Percentiles rank a stretch among this genome's conserved stretches.
Evolutionary conservation across 2,797 vertebrate genomes (phyloP).

Genomic region (Gambusia yucatana): DNA sequence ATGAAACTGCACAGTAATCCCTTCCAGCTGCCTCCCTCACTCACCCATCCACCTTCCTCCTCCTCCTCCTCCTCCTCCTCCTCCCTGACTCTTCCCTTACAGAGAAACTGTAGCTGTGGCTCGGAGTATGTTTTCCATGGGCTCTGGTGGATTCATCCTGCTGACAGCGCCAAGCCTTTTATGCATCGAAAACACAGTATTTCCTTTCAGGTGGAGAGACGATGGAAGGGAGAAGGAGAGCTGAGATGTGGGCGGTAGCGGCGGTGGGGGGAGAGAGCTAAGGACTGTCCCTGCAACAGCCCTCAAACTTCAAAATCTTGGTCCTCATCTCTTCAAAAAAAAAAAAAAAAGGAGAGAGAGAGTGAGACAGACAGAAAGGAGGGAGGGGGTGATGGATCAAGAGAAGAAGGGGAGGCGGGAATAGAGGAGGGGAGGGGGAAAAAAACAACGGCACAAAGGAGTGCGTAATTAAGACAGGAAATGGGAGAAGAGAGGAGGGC

Average conservation of each 20-base stretch:
- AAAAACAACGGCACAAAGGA: slow-evolving; percentile 71
- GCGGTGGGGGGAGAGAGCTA: slow-evolving; percentile 2
- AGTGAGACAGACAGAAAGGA: slow-evolving; percentile 61
- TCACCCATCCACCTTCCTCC: slow-evolving; percentile 62
- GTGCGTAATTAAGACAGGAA: slow-evolving; percentile 80
- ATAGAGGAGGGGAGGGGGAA: slow-evolving; percentile 29
- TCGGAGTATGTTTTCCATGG: slow-evolving; percentile 67
- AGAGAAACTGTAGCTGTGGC: slow-evolving; percentile 74
- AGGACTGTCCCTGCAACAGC: slow-evolving; percentile 51
- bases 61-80: slow-evolving; percentile 44
- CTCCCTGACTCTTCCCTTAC: slow-evolving; percentile 56
- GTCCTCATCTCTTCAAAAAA: slow-evolving; percentile 61
- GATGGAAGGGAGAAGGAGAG: slow-evolving; percentile 64
- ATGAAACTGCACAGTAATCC: slow-evolving; percentile 78
- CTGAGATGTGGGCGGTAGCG: slow-evolving; percentile 34
- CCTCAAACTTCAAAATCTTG: slow-evolving; percentile 67
- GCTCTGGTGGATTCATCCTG: slow-evolving; percentile 74
- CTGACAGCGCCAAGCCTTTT: slow-evolving; percentile 78
- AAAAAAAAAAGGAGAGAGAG: slow-evolving; percentile 40
- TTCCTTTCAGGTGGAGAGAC: slow-evolving; percentile 76
- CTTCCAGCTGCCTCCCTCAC: slow-evolving; percentile 78
- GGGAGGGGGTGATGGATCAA: slow-evolving; percentile 59
- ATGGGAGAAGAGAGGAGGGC: slow-evolving; percentile 76
- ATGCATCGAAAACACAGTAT: slow-evolving; percentile 77
- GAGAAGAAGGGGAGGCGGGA: slow-evolving; percentile 44